Percentiles rank a stretch among this genome's conserved stretches.
phyloP scores from a whole-genome alignment of 1,140 invertebrate species.

The Helicorthomorpha holstii region DNA sequence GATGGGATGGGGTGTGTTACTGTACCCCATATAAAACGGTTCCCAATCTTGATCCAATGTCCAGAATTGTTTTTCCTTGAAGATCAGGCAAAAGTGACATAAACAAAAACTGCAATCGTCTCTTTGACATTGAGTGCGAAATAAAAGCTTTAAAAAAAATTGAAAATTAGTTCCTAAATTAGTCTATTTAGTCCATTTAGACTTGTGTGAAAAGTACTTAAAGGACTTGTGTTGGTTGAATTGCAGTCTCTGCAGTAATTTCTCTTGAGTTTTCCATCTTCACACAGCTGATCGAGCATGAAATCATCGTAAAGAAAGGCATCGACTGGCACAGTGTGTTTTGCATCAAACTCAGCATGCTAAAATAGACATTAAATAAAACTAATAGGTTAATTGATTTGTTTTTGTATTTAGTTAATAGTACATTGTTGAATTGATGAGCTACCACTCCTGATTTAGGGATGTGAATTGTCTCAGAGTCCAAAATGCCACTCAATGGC shows the following conservation, averaged over 20 bases:
- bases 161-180: neutral
- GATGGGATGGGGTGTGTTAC: no score
- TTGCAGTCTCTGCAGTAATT: conserved; percentile 45
- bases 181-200: neutral
- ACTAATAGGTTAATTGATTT: neutral
- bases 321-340: conserved; percentile 44
- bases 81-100: conserved; percentile 38
- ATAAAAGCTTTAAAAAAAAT: conserved; percentile 34
- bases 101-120: conserved; percentile 42
- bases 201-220: conserved; percentile 30
- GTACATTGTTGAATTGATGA: neutral
- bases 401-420: neutral
- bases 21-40: conserved; percentile 47
- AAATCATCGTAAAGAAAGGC: conserved; percentile 51
- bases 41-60: conserved; percentile 50
- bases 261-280: conserved; percentile 37
- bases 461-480: neutral
- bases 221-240: conserved; percentile 35
- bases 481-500: neutral
- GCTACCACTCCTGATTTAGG: neutral
- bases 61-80: conserved; percentile 39
- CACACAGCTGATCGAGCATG: conserved; percentile 38
- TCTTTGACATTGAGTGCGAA: conserved; percentile 46
- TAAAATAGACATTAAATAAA: neutral
- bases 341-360: neutral